Evolutionary conservation across 2,797 vertebrate species (phyloP).

Genomic region (Neopelma chrysocephalum): DNA sequence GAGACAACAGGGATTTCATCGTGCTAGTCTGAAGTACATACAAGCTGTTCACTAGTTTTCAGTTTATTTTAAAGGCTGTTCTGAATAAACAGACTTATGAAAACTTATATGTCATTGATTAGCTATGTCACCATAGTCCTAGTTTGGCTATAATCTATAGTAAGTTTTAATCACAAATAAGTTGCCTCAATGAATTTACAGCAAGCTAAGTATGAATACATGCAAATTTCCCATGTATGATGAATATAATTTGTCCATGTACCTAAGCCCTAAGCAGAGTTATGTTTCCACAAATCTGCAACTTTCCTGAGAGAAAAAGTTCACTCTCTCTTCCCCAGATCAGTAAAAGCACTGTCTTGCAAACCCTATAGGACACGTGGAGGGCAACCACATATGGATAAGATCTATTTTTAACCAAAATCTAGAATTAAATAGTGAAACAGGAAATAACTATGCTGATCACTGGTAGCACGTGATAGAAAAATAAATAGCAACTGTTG

Average conservation of each 20-base stretch:
- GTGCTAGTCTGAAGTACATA: background rate
- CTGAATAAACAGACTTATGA: background rate
- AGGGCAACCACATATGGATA: background rate
- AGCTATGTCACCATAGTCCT: background rate
- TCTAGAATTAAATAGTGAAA: background rate
- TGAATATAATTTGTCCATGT: background rate
- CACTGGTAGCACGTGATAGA: background rate
- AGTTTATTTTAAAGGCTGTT: conserved; percentile 3
- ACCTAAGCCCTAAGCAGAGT: background rate
- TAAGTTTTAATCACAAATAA: background rate
- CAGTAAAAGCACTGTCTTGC: background rate
- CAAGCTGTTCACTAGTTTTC: background rate
- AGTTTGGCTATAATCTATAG: background rate
- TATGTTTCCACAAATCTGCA: background rate
- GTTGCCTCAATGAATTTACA: background rate
- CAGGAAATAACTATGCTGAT: background rate
- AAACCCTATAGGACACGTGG: background rate
- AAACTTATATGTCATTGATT: background rate
- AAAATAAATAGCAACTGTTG: background rate
- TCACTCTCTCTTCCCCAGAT: background rate
- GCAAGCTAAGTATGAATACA: background rate
- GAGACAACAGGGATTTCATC: background rate
- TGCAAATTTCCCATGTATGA: background rate
- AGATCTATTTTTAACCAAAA: background rate
- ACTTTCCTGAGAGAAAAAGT: background rate